Base-by-base conservation (phyloP, 2,797 vertebrate species). In the Phyllotis vaccarum region DNA sequence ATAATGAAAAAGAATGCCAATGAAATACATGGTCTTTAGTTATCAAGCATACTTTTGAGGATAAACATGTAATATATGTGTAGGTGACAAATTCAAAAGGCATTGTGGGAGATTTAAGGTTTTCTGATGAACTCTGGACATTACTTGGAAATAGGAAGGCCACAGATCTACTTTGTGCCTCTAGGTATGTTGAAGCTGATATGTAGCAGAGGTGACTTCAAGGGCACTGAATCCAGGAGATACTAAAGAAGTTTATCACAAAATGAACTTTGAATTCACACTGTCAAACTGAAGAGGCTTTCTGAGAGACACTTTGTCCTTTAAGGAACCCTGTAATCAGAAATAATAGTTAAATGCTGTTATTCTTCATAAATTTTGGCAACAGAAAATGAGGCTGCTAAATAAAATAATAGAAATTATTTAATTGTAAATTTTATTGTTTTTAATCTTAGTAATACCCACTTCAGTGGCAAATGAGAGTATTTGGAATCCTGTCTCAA, bases 401-500 rank as follows among this genome's bases (percentile, higher is more conserved):
- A 91, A 86, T 87, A 34, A 92, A 86, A 93, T 80, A 95, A 85
- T 74, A 85, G 31, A 68, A 5, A n/a, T 79, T 16, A 80, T n/a
- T 62, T 19, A 74, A 27, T 88, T 21, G 16, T 89, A 74, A 90
- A 9, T 75, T 86, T 89, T 86, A n/a, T 91, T 93, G 46, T 70
- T 96, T 96, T 90, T 92, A 97, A 89, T 70, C 31, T 80, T 90
- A 87, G n/a, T 68, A 58, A 72, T 94, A 74, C 74, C 29, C 10
- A 68, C 34, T 88, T 79, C 40, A 72, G 78, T 64, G 64, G 24
- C 14, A 96, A 93, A 81, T 34, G 34, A 95, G 19, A 75, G 16
- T 80, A 19, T 88, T 89, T 68, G 62, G 22, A 8, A 90, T 93
- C 7, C 29, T 83, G 16, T 82, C 29, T 96, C 88, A 85, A 40